Base-by-base conservation (phyloP, 1,140 invertebrate species). In the Nilaparvata lugens region DNA sequence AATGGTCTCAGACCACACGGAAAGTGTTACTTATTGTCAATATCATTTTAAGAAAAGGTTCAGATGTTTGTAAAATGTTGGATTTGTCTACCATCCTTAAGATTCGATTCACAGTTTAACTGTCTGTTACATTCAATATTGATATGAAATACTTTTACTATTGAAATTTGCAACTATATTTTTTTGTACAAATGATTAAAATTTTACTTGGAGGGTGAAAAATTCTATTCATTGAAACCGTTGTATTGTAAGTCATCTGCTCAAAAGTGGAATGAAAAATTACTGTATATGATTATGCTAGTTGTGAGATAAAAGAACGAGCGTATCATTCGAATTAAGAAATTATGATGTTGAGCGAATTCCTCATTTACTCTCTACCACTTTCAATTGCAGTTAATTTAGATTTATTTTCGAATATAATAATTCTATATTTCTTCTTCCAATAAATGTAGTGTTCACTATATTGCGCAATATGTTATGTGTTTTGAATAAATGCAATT, bases 371-470 rank as follows among this genome's bases (percentile, higher is more conserved):
- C 5, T 48, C 45, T 48, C 21, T 9, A 23, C 21, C 16, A 19
- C 45, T 19, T 48, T 35, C 31, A 11, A 48, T 48, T 48, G 16
- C 21, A 19, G 45, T 48, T 48, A 19, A 23, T 48, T 48, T 48
- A 23, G 16, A 19, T 48, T 48, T 48, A 48, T 48, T 18, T 48
- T 19, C 16, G 16, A 19, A 48, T 48, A 48, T 7, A 4, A 7
- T 19, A 48, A 19, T 48, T 11, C 45, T 23, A 19, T 48, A 19
- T 48, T 23, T 48, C 16, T 19, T 48, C 21, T 48, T 48, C 45
- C 45, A 19, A 48, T 48, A 48, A 48, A 48, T 48, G 45, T 48
- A 48, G 45, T 48, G 45, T 48, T 48, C 45, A 48, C 45, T 48
- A 48, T 48, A 48, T 48, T 48, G 21, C 21, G 45, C 45, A 48